Evolutionary conservation across 2,888 invertebrate species (phyloP).

Genomic region (Apamea monoglypha): DNA sequence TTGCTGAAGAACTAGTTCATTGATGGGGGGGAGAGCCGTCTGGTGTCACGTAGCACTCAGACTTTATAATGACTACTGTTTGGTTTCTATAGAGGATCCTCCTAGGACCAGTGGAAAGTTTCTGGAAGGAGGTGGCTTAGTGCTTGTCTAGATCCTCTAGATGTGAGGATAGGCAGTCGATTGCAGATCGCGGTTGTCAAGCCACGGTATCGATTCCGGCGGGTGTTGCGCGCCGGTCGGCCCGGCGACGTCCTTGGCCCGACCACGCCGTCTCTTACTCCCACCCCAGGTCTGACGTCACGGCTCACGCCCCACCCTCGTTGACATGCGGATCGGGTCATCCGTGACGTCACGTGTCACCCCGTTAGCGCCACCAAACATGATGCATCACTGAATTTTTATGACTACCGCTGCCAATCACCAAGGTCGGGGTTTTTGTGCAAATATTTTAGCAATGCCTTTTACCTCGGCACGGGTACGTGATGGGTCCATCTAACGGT

Average conservation of each 20-base stretch:
- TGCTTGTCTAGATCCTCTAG: conserved; percentile 46
- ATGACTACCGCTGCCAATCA: conserved; percentile 43
- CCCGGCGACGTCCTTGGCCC: conserved; percentile 89
- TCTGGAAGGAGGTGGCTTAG: neutral
- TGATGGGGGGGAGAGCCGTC: conserved; percentile 3
- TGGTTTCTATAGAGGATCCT: neutral
- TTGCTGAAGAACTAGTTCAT: conserved; percentile 37
- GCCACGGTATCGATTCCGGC: conserved; percentile 83
- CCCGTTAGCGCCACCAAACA: conserved; percentile 68
- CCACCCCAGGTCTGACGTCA: conserved; percentile 82
- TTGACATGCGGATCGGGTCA: conserved; percentile 80
- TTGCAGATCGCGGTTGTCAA: conserved; percentile 78
- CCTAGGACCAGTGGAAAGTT: neutral
- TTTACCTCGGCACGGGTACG: conserved; percentile 9
- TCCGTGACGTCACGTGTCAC: conserved; percentile 83
- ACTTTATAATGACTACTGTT: conserved; percentile 1
- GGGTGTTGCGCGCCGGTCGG: conserved; percentile 88
- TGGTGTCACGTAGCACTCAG: conserved; percentile 15
- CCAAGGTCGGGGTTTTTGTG: conserved; percentile 9
- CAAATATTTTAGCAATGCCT: conserved; percentile 29
- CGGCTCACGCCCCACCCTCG: conserved; percentile 81
- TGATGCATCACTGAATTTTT: conserved; percentile 69
- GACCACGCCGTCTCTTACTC: conserved; percentile 81
- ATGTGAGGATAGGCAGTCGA: conserved; percentile 57
- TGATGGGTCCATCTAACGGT: conserved; percentile 6